These are phyloP conservation scores for Drosophila navojoa DNA, from an alignment of 1,140 invertebrate genomes.

Conservation along the genomic window DNA sequence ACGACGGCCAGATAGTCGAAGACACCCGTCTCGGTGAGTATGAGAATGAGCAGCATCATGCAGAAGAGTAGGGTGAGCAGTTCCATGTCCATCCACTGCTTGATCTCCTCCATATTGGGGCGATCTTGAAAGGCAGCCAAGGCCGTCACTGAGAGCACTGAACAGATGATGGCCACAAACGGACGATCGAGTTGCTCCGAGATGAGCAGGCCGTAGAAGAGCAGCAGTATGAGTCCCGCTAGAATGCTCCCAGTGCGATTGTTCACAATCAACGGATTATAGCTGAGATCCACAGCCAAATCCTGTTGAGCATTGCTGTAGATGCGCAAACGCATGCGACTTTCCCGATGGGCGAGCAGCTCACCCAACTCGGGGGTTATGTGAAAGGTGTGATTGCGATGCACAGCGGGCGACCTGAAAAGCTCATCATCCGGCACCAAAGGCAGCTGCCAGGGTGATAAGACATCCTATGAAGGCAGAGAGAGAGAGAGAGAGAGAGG, in stretches of 20 bases:
- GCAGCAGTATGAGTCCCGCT: conserved; percentile 87
- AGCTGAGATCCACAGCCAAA: conserved; percentile 75
- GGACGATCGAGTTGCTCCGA: conserved; percentile 91
- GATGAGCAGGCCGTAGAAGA: conserved; percentile 90
- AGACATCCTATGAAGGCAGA: conserved; percentile 47
- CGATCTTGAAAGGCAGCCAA: conserved; percentile 88
- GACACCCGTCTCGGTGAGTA: conserved; percentile 91
- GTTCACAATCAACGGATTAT: conserved; percentile 86
- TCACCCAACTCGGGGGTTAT: conserved; percentile 53
- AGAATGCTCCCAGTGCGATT: conserved; percentile 87
- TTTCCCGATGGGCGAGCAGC: conserved; percentile 31
- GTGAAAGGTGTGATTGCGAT: conserved; percentile 68
- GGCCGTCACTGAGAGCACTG: conserved; percentile 88
- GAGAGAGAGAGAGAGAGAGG: not conserved
- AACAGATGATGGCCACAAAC: conserved; percentile 90
- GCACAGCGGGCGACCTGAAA: conserved; percentile 44
- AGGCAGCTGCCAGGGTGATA: conserved; percentile 64
- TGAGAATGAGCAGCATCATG: conserved; percentile 93
- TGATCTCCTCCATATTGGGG: conserved; percentile 88
- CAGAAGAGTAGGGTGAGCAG: conserved; percentile 91
- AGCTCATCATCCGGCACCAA: conserved; percentile 56
- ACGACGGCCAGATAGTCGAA: conserved; percentile 91
- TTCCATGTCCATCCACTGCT: conserved; percentile 92
- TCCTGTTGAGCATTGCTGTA: conserved; percentile 56
- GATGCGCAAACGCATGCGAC: conserved; percentile 60